Percentiles rank a stretch among this genome's conserved stretches.
Evolutionary conservation across 2,797 vertebrate genomes (phyloP).

Genomic region (Alectoris magna): DNA sequence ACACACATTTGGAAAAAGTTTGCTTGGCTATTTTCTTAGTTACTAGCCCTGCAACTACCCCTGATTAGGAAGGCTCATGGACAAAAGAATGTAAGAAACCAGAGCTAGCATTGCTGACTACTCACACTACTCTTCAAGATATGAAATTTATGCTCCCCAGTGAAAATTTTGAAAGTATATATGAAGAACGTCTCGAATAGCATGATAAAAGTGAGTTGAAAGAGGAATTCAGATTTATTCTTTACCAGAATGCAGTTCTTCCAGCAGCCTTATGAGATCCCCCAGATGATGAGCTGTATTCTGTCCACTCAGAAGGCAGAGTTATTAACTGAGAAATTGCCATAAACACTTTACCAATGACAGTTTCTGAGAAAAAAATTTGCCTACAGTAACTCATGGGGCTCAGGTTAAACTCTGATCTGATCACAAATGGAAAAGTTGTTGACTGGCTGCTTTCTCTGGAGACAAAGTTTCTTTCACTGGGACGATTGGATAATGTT

Average conservation of each 20-base stretch:
- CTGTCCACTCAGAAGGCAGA: background rate
- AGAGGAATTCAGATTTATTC: conserved; percentile 26
- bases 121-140: background rate
- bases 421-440: background rate
- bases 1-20: background rate
- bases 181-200: conserved; percentile 30
- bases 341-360: conserved; percentile 8
- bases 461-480: background rate
- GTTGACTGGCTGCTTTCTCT: background rate
- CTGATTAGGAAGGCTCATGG: conserved; percentile 38
- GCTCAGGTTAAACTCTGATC: conserved; percentile 2
- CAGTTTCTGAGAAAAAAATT: background rate
- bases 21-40: background rate
- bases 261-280: conserved; percentile 33
- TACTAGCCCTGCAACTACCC: background rate
- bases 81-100: conserved; percentile 18
- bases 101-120: conserved; percentile 3
- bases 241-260: conserved; percentile 14
- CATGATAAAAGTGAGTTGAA: conserved; percentile 22
- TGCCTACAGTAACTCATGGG: background rate
- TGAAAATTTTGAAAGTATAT: background rate
- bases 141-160: conserved; percentile 17
- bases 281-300: conserved; percentile 12
- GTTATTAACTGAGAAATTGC: conserved; percentile 27
- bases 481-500: background rate